Evolutionary conservation across 2,888 invertebrate species (phyloP), one percentile per base, ranked within the genome.

Genomic region (Andricus quercusramuli): DNA sequence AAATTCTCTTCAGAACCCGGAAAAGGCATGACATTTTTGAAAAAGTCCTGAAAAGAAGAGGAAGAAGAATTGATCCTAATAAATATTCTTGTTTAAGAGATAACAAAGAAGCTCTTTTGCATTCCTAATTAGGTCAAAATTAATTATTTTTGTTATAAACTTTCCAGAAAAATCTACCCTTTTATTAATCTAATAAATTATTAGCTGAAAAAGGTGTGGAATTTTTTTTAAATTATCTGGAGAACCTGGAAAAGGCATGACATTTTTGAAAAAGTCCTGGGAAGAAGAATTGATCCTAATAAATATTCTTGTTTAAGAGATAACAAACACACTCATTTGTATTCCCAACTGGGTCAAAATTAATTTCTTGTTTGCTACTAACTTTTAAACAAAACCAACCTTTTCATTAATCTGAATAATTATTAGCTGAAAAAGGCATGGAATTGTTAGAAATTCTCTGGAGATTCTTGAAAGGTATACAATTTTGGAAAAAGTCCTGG

Each of bases 281-380:
- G 8, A 37, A 37, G 37, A 37, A 37, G 37, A 5, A 5, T 37
- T 5, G 67, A 67, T 56, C 15, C 56, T 51, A 67, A 68, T 78
- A 41, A 37, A 13, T 51, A 68, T 37, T 68, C 37, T 65, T 78
- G 47, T 41, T 67, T 51, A 32, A 25, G 64, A 65, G 64, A 78
- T 22, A 41, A 11, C 1, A 59, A 22, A 6, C 25, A 41, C 20
- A 15, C 62, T 68, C 25, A n/a, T 74, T 56, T 74, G 3, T n/a
- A 32, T 56, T 11, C 29, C 51, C 13, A 74, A 17, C 20, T 32
- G 13, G 56, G 51, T 74, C 70, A 66, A 66, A 41, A 56, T 78
- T 66, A 76, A 29, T 56, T 78, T 82, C 66, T 74, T 47, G 1
- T n/a, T 56, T 41, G 56, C 59, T 67, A 15, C 66, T 47, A 37